These are phyloP conservation scores for Dioctria linearis DNA, from an alignment of 2,888 invertebrate species.

Conservation along the genomic window DNA sequence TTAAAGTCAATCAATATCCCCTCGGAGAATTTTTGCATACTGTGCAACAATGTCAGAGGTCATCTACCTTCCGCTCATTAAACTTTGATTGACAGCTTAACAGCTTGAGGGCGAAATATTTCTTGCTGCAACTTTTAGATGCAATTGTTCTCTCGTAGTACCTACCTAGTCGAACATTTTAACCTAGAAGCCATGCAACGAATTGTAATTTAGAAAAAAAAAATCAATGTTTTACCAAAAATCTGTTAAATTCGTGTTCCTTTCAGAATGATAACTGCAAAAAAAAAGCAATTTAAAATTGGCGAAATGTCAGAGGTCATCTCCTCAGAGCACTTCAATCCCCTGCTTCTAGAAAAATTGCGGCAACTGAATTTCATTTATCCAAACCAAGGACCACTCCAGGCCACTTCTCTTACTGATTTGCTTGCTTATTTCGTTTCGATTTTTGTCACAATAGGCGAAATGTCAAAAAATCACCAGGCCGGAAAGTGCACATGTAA, in stretches of 20 bases:
- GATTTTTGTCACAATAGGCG: slow-evolving; percentile 48
- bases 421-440: slow-evolving; percentile 46
- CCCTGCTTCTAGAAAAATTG: slow-evolving; percentile 31
- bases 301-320: slow-evolving; percentile 38
- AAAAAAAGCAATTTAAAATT: slow-evolving; percentile 12
- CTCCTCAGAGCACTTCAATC: slow-evolving; percentile 36
- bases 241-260: slow-evolving; percentile 14
- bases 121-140: no score
- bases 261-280: neutral
- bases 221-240: slow-evolving; percentile 21
- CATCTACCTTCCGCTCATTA: slow-evolving; percentile 33
- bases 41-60: slow-evolving; percentile 33
- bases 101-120: neutral
- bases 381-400: slow-evolving; percentile 1
- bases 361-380: slow-evolving; percentile 27
- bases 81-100: slow-evolving; percentile 23
- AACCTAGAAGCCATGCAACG: no score
- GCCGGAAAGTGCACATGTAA: slow-evolving; percentile 47
- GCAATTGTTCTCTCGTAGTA: no score
- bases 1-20: neutral
- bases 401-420: slow-evolving; percentile 46
- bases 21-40: slow-evolving; percentile 37
- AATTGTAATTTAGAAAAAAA: neutral
- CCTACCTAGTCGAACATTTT: no score
- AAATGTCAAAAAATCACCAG: slow-evolving; percentile 54